phyloP scores from a whole-genome alignment of 2,113 vertebrate genomes.

The Vicugna pacos region DNA sequence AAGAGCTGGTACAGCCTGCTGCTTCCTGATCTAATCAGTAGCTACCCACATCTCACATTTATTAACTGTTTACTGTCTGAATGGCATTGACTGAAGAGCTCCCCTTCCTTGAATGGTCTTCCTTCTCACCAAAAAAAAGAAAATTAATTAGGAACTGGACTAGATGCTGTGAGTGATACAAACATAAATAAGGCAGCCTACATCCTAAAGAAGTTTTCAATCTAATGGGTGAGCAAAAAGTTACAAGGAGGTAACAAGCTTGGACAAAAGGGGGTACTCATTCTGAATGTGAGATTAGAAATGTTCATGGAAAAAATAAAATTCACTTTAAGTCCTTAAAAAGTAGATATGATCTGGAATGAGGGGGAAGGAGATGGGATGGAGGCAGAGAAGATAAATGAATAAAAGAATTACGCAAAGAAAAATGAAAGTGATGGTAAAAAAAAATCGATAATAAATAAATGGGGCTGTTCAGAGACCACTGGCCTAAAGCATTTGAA shows the following conservation, averaged over 20 bases:
- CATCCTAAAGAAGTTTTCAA: not conserved
- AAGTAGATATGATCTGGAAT: not conserved
- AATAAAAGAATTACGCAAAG: not conserved
- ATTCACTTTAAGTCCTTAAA: not conserved
- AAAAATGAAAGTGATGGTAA: not conserved
- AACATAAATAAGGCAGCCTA: not conserved
- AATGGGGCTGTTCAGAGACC: not conserved
- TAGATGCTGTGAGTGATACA: not conserved
- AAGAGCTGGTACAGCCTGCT: not conserved
- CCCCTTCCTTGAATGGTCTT: not conserved
- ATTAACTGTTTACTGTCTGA: constrained; percentile 51
- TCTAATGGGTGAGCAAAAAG: not conserved
- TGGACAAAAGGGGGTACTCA: not conserved
- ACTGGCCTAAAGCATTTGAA: not conserved
- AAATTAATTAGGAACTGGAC: not conserved
- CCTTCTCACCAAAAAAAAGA: not conserved
- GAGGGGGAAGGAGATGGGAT: not conserved
- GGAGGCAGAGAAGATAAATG: not conserved
- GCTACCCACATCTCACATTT: not conserved
- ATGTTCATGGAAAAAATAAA: not conserved
- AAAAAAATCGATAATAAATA: not conserved
- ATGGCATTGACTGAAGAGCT: not conserved
- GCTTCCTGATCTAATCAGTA: constrained; percentile 42
- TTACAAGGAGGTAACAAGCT: not conserved
- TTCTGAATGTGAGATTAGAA: not conserved